A percentile compares a stretch with the other conserved stretches of the same genome.
Conservation (phyloP, 2,888 invertebrate genomes). For the Cataglyphis rosenhaueri region DNA sequence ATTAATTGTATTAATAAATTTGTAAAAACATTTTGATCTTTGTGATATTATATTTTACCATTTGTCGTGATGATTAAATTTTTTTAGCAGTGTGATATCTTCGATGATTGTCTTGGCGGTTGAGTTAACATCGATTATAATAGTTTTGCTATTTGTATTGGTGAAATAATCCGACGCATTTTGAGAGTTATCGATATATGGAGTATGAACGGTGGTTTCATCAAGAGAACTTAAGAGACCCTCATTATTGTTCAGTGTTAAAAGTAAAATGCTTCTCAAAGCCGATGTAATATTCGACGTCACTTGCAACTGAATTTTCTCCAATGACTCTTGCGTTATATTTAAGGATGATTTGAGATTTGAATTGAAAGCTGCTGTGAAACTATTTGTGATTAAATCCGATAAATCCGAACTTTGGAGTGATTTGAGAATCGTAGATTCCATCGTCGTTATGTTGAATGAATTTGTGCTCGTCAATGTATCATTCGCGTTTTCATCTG, state of each 20-base stretch:
- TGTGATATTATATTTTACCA: constrained; percentile 61
- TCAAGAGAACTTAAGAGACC: constrained; percentile 8
- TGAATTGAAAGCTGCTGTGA: constrained; percentile 74
- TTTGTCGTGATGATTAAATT: constrained; percentile 37
- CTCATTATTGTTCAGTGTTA: constrained; percentile 23
- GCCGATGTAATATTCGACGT: constrained; percentile 75
- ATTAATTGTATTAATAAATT: neutral
- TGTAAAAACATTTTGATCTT: neutral
- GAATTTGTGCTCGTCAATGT: constrained; percentile 54
- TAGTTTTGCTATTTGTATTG: constrained; percentile 17
- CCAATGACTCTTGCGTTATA: constrained; percentile 66
- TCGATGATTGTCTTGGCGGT: constrained; percentile 19
- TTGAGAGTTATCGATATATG: neutral
- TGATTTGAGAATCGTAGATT: constrained; percentile 66
- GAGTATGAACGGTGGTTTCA: neutral
- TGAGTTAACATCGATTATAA: neutral
- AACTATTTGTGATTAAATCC: constrained; percentile 72
- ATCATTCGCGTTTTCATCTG: constrained; percentile 2
- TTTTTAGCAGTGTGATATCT: neutral
- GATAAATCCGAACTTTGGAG: constrained; percentile 66
- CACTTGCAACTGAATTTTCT: constrained; percentile 75
- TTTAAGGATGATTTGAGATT: constrained; percentile 73
- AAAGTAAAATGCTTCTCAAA: constrained; percentile 71
- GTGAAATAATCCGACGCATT: constrained; percentile 11
- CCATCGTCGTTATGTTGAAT: constrained; percentile 58